A percentile compares a stretch with the other conserved stretches of the same genome.
Conservation (phyloP, 1,140 invertebrate species). For the Drosophila fuyamai region DNA sequence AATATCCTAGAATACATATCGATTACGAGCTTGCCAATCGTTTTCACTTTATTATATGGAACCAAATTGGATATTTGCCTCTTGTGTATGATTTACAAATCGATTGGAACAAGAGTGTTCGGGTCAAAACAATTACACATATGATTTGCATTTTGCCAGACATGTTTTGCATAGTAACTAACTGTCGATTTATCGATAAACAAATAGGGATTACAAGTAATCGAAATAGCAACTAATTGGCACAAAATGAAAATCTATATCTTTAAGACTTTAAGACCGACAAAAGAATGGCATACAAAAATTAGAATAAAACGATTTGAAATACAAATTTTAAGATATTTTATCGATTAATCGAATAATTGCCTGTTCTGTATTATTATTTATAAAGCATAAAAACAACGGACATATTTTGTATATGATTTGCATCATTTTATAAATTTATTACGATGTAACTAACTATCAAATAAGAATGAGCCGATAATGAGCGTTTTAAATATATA, state of each 20-base stretch:
- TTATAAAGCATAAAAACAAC: conserved; percentile 6
- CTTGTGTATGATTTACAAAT: conserved; percentile 73
- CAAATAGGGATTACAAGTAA: conserved; percentile 34
- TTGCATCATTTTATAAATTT: conserved; percentile 19
- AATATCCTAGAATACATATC: neutral
- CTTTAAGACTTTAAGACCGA: neutral
- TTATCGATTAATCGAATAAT: conserved; percentile 45
- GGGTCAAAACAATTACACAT: conserved; percentile 40
- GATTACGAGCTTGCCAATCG: conserved; percentile 48
- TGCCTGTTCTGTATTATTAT: conserved; percentile 38
- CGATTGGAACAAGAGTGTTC: conserved; percentile 33
- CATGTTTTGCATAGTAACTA: conserved; percentile 51
- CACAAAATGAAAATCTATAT: conserved; percentile 48
- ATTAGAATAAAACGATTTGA: conserved; percentile 39
- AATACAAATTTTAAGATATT: neutral
- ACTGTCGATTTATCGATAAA: conserved; percentile 71
- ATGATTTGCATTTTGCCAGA: conserved; percentile 76
- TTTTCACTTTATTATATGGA: conserved; percentile 49
- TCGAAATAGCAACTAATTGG: conserved; percentile 32
- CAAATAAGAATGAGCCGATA: conserved; percentile 23
- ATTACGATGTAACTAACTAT: conserved; percentile 23
- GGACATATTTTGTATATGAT: conserved; percentile 33
- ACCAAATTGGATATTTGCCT: conserved; percentile 63
- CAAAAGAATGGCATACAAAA: neutral
- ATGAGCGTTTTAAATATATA: neutral